These are phyloP conservation scores for Notiomystis cincta DNA, from an alignment of 2,113 vertebrate genomes.

Conservation along the genomic window DNA sequence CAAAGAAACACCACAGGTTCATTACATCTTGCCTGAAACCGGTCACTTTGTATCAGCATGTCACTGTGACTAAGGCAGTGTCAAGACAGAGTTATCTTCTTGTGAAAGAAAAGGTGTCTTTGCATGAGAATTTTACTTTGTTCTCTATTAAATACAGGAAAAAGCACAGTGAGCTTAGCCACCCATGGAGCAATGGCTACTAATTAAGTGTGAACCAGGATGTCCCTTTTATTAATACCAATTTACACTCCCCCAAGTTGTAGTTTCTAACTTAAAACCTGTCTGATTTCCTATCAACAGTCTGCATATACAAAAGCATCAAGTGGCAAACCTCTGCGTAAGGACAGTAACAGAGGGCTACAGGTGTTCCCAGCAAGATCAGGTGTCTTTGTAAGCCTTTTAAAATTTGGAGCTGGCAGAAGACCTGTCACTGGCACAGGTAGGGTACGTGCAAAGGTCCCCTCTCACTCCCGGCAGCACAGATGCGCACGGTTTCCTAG, in stretches of 20 bases:
- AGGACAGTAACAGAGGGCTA: not conserved
- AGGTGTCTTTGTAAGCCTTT: not conserved
- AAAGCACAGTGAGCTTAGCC: not conserved
- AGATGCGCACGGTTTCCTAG: not conserved
- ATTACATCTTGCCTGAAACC: not conserved
- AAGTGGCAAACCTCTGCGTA: not conserved
- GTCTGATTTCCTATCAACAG: not conserved
- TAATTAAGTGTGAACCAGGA: not conserved
- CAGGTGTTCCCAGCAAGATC: not conserved
- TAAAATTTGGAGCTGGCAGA: not conserved
- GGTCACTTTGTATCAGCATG: not conserved
- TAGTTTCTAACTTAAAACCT: not conserved
- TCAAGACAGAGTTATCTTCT: not conserved
- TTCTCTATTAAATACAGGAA: not conserved
- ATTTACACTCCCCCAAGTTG: not conserved
- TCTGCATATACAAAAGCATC: not conserved
- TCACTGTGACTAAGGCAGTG: not conserved
- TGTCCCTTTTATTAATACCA: not conserved
- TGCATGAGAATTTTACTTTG: not conserved
- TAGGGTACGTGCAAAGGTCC: not conserved
- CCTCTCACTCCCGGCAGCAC: not conserved
- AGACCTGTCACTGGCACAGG: accelerated
- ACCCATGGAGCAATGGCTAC: not conserved
- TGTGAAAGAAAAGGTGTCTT: not conserved
- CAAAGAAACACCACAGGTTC: not conserved